phyloP scores from a whole-genome alignment of 2,797 vertebrate genomes.

The Zalophus californianus region DNA sequence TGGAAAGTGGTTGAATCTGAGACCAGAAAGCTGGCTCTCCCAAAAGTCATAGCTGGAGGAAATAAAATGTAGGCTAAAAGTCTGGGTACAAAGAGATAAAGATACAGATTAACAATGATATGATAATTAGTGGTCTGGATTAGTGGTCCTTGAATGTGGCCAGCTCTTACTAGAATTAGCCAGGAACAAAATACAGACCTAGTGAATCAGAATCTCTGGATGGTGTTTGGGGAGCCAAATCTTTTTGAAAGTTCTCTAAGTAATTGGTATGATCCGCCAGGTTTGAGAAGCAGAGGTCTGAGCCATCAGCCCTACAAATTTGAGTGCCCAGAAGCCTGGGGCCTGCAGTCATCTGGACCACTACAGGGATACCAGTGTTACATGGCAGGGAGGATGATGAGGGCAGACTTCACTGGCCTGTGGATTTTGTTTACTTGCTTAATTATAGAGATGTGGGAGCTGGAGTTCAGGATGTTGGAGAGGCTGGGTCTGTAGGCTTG shows the following conservation, averaged over 20 bases:
- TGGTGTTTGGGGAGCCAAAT: not conserved
- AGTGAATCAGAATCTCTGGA: not conserved
- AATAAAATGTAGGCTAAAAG: not conserved
- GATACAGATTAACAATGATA: not conserved
- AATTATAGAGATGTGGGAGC: not conserved
- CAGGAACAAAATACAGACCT: not conserved
- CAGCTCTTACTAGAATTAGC: not conserved
- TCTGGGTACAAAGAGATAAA: not conserved
- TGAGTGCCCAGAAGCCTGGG: not conserved
- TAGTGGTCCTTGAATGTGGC: not conserved
- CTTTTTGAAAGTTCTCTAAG: not conserved
- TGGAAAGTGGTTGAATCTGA: not conserved
- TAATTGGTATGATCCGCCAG: not conserved
- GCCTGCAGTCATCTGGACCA: not conserved
- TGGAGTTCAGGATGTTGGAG: not conserved
- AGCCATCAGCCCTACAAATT: not conserved
- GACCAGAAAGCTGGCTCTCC: constrained; percentile 1
- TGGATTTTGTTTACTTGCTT: not conserved
- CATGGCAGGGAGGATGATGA: rapidly evolving
- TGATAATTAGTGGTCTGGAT: not conserved
- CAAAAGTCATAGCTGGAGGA: not conserved
- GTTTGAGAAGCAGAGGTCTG: not conserved
- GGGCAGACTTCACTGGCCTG: not conserved
- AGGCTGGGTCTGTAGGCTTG: not conserved
- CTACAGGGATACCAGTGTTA: not conserved